phyloP scores from a whole-genome alignment of 2,888 invertebrate genomes.

The Meghimatium bilineatum region DNA sequence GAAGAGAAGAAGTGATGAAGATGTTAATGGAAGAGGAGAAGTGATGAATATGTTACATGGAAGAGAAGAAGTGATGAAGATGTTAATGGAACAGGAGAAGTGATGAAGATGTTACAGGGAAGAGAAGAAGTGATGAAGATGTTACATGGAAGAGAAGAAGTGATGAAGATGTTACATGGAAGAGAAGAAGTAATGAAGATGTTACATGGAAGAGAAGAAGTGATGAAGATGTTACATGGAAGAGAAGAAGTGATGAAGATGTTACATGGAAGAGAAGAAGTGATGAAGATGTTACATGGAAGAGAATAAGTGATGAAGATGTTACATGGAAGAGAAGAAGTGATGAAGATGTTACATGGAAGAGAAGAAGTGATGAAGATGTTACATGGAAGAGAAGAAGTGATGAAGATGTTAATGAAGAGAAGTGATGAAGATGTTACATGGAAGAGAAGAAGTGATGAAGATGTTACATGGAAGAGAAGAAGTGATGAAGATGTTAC shows the following conservation, averaged over 20 bases:
- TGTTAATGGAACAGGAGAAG: too few relatives aligned
- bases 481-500: neutral
- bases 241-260: neutral
- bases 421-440: neutral
- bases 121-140: too few relatives aligned
- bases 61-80: neutral
- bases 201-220: too few relatives aligned
- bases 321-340: neutral
- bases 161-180: neutral
- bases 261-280: neutral
- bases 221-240: neutral
- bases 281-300: neutral
- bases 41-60: neutral
- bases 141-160: neutral
- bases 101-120: too few relatives aligned
- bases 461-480: too few relatives aligned
- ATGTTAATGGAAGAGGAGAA: neutral
- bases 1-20: neutral
- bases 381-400: too few relatives aligned
- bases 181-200: neutral
- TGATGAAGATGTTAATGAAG: too few relatives aligned
- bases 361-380: too few relatives aligned
- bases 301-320: neutral
- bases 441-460: neutral
- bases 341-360: too few relatives aligned